These are phyloP conservation scores for Scylla paramamosain DNA, from an alignment of 1,140 invertebrate species.

Conservation along the genomic window DNA sequence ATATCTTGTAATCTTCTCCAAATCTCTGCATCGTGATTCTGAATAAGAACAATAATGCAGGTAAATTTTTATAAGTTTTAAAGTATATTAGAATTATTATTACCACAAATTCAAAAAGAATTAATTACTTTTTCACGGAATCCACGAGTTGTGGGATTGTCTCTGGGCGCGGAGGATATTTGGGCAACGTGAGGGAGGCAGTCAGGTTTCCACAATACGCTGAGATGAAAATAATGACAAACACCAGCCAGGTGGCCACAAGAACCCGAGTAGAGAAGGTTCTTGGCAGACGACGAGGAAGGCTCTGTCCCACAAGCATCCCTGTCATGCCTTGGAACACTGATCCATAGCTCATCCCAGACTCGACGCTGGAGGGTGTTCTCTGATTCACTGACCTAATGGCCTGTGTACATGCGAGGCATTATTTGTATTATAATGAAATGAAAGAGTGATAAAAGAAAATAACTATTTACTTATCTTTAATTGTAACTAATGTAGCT, in stretches of 20 bases:
- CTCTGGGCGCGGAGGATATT: constrained; percentile 34
- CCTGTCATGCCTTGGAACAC: neutral
- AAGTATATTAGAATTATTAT: neutral
- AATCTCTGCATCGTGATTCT: constrained; percentile 47
- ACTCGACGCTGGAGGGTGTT: neutral
- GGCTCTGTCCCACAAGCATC: constrained; percentile 40
- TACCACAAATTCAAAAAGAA: neutral
- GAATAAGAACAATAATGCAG: neutral
- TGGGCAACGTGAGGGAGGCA: constrained; percentile 40
- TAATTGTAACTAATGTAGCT: too few species aligned
- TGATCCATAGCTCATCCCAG: neutral
- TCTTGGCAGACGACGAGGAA: neutral
- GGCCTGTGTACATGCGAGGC: neutral
- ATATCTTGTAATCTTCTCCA: constrained; percentile 26
- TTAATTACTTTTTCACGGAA: constrained; percentile 28
- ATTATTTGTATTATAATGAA: too few species aligned
- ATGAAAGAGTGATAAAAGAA: too few species aligned
- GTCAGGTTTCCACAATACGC: constrained; percentile 53
- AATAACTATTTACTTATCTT: too few species aligned
- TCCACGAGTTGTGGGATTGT: constrained; percentile 36
- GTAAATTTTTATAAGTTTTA: neutral
- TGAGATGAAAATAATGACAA: neutral
- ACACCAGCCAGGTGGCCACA: constrained; percentile 42
- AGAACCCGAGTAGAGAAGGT: constrained; percentile 22
- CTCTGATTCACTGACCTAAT: neutral